Evolutionary conservation across 1,140 invertebrate species (phyloP), one percentile per base, ranked within the genome.

Genomic region (Atta colombica): DNA sequence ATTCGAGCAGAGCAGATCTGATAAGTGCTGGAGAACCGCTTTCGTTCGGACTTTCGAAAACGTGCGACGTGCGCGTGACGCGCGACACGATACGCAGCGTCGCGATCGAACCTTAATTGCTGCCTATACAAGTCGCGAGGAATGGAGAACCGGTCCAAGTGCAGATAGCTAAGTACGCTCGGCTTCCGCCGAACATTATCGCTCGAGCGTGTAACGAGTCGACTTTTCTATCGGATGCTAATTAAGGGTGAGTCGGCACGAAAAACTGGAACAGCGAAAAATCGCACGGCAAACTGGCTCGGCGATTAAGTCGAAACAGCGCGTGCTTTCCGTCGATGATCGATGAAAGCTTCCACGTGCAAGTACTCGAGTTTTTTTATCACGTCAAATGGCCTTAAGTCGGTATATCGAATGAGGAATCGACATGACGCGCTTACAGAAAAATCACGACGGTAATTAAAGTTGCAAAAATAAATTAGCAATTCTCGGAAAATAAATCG

Each of bases 41-140:
- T 82, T 88, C 84, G 58, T 86, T 68, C 72, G 69, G 35, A 90
- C 87, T 90, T 90, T 90, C 88, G 77, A 89, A 87, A 90, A 84
- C 69, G 53, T 55, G 60, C 65, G 45, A 61, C 58, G 31, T 3
- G 49, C 53, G 49, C 31, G 35, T 10, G 14, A 18, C 12, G 53
- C 71, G n/a, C 51, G 51, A 85, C 78, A 35, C 65, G 53, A 60
- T 45, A 45, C 39, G 39, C 45, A 53, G 78, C 80, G 51, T 74
- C 77, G 86, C 31, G 45, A 61, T 82, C 85, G 85, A 85, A 80
- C 68, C 82, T 25, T 16, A 51, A 51, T 28, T 14, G 31, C 61
- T 85, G 72, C 60, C 78, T 84, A 78, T 81, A 77, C 80, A 25
- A 87, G 81, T 68, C 75, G 58, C 61, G 68, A 68, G 75, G 77